phyloP scores from a whole-genome alignment of 2,113 vertebrate genomes.

The Gnathonemus echidnorhynchus region DNA sequence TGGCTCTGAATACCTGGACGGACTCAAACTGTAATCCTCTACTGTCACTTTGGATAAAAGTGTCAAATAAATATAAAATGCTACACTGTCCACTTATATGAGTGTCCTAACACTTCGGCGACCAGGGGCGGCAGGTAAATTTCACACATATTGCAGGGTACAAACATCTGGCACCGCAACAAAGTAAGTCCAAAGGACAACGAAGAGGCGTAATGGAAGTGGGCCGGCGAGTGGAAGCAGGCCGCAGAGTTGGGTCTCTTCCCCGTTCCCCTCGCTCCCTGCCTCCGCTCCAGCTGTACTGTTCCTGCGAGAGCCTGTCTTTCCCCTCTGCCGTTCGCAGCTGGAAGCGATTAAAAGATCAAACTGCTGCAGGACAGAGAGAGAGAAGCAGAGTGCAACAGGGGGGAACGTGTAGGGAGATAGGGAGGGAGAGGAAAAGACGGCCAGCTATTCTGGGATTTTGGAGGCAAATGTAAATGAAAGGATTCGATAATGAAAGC shows the following conservation, averaged over 20 bases:
- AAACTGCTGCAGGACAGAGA: conserved; percentile 11
- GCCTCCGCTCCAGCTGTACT: not conserved
- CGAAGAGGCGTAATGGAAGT: not conserved
- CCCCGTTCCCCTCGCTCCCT: not conserved
- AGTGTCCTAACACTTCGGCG: not conserved
- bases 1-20: not conserved
- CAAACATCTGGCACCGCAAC: not conserved
- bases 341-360: conserved; percentile 26
- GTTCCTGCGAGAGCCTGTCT: not conserved
- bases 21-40: not conserved
- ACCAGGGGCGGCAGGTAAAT: not conserved
- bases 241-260: not conserved
- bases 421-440: not conserved
- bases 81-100: not conserved
- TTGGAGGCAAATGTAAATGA: not conserved
- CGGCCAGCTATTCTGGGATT: not conserved
- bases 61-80: not conserved
- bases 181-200: not conserved
- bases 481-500: conserved; percentile 2
- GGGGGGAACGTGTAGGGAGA: not conserved
- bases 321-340: conserved; percentile 3
- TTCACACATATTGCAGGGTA: not conserved
- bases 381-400: not conserved
- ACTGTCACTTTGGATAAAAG: not conserved
- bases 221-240: not conserved